Evolutionary conservation across 2,888 invertebrate genomes (phyloP).

Genomic region (Hirudinaria manillensis): DNA sequence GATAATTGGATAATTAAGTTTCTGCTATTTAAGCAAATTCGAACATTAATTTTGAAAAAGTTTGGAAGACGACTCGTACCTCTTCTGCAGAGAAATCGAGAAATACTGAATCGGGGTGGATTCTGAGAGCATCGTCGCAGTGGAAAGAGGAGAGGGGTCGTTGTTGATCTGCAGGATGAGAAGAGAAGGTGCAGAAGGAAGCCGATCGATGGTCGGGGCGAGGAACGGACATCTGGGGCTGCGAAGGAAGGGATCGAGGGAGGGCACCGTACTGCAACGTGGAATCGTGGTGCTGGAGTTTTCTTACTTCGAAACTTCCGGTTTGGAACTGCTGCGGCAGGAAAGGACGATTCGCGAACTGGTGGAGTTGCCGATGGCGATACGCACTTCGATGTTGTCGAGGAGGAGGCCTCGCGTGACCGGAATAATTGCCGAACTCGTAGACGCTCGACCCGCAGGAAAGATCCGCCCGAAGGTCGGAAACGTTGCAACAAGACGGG

Average conservation of each 20-base stretch:
- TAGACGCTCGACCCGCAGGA: neutral
- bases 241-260: neutral
- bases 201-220: neutral
- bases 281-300: neutral
- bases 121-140: neutral
- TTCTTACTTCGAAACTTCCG: neutral
- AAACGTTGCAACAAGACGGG: neutral
- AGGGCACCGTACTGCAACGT: neutral
- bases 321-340: neutral
- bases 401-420: neutral
- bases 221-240: neutral
- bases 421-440: neutral
- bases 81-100: neutral
- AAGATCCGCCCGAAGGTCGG: neutral
- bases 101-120: slow-evolving; percentile 7
- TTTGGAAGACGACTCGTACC: too few relatives aligned
- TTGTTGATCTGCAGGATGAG: neutral
- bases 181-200: neutral
- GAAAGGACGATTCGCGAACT: neutral
- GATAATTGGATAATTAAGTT: too few relatives aligned
- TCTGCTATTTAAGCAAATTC: too few relatives aligned
- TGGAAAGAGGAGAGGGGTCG: neutral
- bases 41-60: too few relatives aligned
- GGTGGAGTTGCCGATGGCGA: neutral
- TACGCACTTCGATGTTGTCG: neutral